phyloP scores from a whole-genome alignment of 2,797 vertebrate species.

The Dendrocincla fuliginosa region DNA sequence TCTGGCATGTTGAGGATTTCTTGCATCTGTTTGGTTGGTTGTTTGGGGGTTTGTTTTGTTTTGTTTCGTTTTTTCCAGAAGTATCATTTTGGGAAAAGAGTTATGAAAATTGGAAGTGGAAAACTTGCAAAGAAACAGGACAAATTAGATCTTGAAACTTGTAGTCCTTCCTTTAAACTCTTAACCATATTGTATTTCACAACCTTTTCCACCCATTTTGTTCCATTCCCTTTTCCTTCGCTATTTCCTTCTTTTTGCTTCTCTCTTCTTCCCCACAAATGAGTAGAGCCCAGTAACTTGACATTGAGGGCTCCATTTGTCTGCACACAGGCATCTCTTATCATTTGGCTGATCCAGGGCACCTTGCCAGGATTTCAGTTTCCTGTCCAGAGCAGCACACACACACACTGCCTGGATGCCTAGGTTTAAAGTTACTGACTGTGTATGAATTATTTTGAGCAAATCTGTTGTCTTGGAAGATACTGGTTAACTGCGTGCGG shows the following conservation, averaged over 20 bases:
- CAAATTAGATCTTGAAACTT: neutral
- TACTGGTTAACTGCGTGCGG: neutral
- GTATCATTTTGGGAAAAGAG: neutral
- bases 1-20: neutral
- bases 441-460: neutral
- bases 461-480: neutral
- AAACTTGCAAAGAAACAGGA: neutral
- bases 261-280: neutral
- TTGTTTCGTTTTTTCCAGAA: neutral
- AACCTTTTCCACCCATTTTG: neutral
- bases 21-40: neutral
- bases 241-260: neutral
- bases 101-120: neutral
- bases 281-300: fast-evolving
- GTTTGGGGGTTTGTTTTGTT: neutral
- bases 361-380: neutral
- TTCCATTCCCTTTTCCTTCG: neutral
- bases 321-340: fast-evolving
- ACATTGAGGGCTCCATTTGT: neutral
- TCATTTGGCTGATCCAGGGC: neutral
- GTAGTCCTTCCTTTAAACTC: neutral
- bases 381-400: neutral
- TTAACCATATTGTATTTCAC: neutral
- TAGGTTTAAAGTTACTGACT: neutral
- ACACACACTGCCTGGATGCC: fast-evolving